Base-by-base conservation (phyloP, 2,888 invertebrate species). In the Drosophila maculinotata region DNA sequence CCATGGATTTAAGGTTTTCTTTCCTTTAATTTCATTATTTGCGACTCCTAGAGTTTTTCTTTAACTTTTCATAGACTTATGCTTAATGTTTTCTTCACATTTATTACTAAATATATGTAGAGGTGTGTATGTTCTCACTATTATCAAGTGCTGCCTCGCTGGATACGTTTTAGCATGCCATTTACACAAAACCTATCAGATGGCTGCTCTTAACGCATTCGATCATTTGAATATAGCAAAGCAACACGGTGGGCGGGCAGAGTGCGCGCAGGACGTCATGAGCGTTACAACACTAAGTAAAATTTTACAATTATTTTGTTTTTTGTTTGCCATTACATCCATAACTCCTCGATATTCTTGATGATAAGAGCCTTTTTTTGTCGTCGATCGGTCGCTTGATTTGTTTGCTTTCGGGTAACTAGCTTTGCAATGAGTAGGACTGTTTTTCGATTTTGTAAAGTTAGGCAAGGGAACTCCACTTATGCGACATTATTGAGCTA, bases 401-500 rank as follows among this genome's bases (percentile, higher is more conserved):
- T 83, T 49, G 60, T 44, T 60, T 75, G 35, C 73, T 63, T 69
- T 73, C 67, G 69, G 64, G 44, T 73, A 63, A 70, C 60, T 69
- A 71, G 66, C 69, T 70, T 68, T 84, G 67, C 69, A 67, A 71
- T 82, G 77, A 83, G 77, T 86, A 83, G 84, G 75, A 83, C 69
- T 68, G 71, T 82, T 62, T 14, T 64, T 69, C 54, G 51, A 14
- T 42, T 51, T 56, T 76, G 67, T 83, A 75, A 69, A 77, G 76
- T 79, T 66, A 41, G 77, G 73, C 77, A 73, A 76, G 66, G 79
- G 49, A 56, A 63, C 14, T 73, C 72, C 77, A 78, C 72, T 75
- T 65, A 60, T 69, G 73, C 76, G 81, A 72, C 89, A 90, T 90
- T 91, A 90, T 91, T 91, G 89, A 77, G 91, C 91, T 91, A 67